phyloP scores from a whole-genome alignment of 2,797 vertebrate species.

The Garrulus glandarius region DNA sequence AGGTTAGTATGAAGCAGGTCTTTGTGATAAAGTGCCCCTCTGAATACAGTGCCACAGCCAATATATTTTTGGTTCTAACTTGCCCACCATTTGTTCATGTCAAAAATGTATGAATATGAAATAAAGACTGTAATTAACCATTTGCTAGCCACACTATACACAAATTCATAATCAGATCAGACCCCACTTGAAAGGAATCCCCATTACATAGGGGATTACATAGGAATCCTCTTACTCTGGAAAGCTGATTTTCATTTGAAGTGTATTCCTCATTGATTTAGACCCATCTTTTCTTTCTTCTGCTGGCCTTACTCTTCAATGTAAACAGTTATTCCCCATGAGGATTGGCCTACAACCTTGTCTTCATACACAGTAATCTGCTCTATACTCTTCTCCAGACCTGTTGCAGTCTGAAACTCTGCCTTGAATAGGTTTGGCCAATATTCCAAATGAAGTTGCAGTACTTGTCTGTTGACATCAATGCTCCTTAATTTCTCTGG shows the following conservation, averaged over 20 bases:
- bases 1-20: background rate
- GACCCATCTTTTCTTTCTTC: background rate
- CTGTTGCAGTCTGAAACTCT: background rate
- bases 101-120: background rate
- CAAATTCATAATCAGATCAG: background rate
- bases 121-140: background rate
- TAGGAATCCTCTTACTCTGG: background rate
- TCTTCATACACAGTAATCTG: background rate
- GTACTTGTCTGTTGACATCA: background rate
- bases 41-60: background rate
- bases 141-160: background rate
- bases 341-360: background rate
- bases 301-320: background rate
- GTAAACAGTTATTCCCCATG: background rate
- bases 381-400: background rate
- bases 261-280: background rate
- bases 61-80: background rate
- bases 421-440: background rate
- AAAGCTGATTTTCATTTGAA: background rate
- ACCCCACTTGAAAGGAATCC: background rate
- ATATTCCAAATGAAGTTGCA: background rate
- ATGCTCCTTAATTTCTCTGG: background rate
- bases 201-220: background rate
- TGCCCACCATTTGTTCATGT: background rate
- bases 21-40: background rate